Conservation (phyloP, 2,888 invertebrate species). For the Loripinus fragilis region DNA sequence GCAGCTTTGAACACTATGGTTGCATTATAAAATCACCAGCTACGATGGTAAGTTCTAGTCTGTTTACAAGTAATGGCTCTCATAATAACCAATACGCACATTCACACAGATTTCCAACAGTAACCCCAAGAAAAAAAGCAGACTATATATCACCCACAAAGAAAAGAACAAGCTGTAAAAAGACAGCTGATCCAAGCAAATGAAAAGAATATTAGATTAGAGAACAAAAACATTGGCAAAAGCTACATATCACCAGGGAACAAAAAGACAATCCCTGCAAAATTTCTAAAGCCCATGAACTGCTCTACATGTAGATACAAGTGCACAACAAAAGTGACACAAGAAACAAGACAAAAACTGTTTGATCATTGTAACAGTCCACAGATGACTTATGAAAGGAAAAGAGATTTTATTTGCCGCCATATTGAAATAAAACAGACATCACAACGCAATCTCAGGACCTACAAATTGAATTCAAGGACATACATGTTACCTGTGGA, state of each 20-base stretch:
- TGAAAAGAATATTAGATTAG: conserved; percentile 53
- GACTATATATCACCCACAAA: neutral
- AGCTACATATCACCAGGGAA: conserved; percentile 51
- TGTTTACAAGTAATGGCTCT: conserved; percentile 3
- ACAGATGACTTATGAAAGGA: conserved; percentile 53
- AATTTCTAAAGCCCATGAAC: conserved; percentile 38
- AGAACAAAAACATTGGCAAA: conserved; percentile 53
- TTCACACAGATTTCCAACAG: neutral
- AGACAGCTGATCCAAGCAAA: conserved; percentile 30
- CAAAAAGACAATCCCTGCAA: conserved; percentile 46
- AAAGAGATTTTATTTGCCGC: conserved; percentile 57
- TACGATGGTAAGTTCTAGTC: too few relatives aligned
- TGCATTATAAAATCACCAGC: too few relatives aligned
- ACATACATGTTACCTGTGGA: neutral
- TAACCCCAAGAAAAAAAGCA: conserved; percentile 15
- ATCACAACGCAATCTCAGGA: conserved; percentile 25
- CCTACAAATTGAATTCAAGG: conserved; percentile 46
- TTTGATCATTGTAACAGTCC: conserved; percentile 58
- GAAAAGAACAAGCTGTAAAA: neutral
- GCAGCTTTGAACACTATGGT: conserved; percentile 3
- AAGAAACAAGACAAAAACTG: conserved; percentile 51
- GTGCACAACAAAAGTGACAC: conserved; percentile 50
- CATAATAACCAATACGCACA: neutral
- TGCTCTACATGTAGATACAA: conserved; percentile 56
- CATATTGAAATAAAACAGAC: conserved; percentile 49